Evolutionary conservation across 2,888 invertebrate species (phyloP).

Genomic region (Tenthredo distinguenda): DNA sequence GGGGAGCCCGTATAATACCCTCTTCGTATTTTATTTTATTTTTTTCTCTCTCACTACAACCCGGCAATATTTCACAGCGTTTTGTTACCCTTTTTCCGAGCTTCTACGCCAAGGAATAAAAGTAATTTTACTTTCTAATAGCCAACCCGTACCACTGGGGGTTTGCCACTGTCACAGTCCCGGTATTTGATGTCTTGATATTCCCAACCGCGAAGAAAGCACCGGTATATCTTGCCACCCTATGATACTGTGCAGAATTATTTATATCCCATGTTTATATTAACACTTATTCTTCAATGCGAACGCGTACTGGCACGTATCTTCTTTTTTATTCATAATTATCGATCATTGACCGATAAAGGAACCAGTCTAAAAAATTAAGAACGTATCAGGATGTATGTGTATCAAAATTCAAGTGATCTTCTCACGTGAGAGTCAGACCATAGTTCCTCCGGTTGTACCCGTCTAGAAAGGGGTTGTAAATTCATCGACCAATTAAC

Average conservation of each 20-base stretch:
- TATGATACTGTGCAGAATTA: not conserved
- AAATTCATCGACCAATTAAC: conserved; percentile 63
- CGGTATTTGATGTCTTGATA: conserved; percentile 15
- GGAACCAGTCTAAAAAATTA: not conserved
- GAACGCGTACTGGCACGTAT: too few relatives aligned
- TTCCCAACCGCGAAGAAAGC: not conserved
- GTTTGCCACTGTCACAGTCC: not conserved
- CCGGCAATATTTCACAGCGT: conserved; percentile 39
- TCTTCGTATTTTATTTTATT: conserved; percentile 10
- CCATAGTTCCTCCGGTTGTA: not conserved
- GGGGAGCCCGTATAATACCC: conserved; percentile 18
- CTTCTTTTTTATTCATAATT: not conserved
- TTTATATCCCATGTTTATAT: not conserved
- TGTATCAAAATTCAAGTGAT: not conserved
- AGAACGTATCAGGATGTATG: not conserved
- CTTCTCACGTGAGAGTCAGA: not conserved
- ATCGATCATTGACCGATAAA: not conserved
- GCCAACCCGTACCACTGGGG: not conserved
- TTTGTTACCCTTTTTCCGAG: conserved; percentile 35
- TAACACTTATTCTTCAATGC: too few relatives aligned
- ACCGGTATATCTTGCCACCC: not conserved
- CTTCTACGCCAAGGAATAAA: conserved; percentile 17
- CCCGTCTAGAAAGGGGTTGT: not conserved
- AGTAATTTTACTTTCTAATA: conserved; percentile 47
- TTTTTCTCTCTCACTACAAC: conserved; percentile 12